phyloP scores from a whole-genome alignment of 2,113 vertebrate species.

The Herpailurus yagouaroundi region DNA sequence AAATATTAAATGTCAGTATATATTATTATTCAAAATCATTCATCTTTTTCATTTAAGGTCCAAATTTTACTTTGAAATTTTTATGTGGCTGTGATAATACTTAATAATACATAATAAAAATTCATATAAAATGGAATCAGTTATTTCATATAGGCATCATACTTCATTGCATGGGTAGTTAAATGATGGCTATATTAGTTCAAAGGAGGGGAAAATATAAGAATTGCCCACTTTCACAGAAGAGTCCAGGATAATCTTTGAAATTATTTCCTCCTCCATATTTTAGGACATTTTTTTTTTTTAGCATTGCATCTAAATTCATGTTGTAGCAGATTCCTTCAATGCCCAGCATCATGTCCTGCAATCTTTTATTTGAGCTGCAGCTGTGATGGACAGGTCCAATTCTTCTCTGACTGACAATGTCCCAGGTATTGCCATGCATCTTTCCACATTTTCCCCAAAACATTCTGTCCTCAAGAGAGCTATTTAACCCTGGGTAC shows the following conservation, averaged over 20 bases:
- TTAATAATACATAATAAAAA: neutral
- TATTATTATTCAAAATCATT: neutral
- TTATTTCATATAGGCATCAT: neutral
- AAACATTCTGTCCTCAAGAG: neutral
- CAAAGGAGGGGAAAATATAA: neutral
- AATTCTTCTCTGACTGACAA: neutral
- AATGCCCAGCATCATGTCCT: too few relatives aligned
- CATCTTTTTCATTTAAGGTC: neutral
- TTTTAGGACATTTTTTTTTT: too few relatives aligned
- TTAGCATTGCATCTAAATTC: neutral
- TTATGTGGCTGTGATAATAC: neutral
- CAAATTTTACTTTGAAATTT: neutral
- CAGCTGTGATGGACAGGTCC: too few relatives aligned
- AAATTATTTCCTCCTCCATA: neutral
- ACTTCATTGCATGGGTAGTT: neutral
- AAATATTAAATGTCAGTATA: neutral
- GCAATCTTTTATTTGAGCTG: neutral
- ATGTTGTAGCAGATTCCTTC: neutral
- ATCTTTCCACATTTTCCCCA: neutral
- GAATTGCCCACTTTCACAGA: neutral
- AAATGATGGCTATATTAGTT: neutral
- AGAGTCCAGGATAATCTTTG: neutral
- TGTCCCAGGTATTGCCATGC: neutral
- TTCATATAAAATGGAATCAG: neutral
- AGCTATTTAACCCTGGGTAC: neutral